These are phyloP conservation scores for Clarias pachynema DNA, from an alignment of 2,797 vertebrate genomes.

Conservation along the genomic window DNA sequence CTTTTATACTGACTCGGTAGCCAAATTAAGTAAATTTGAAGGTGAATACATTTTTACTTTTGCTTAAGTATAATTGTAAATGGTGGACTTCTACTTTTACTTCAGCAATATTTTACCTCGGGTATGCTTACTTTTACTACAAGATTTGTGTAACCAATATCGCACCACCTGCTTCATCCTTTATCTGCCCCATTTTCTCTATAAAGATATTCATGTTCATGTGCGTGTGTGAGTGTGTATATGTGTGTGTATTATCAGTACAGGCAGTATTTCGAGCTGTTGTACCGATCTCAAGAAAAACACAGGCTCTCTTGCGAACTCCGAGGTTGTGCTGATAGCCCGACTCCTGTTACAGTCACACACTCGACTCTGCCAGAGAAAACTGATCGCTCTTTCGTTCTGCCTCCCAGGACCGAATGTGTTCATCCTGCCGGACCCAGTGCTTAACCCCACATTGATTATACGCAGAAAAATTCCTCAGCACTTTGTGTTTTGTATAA, in stretches of 20 bases:
- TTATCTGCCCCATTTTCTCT: not conserved
- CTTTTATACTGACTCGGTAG: too few species aligned
- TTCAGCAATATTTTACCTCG: too few species aligned
- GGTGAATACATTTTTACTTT: too few species aligned
- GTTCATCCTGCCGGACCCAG: not conserved
- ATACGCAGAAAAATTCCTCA: not conserved
- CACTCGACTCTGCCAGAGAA: not conserved
- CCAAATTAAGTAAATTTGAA: too few species aligned
- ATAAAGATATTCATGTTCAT: not conserved
- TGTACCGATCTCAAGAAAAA: not conserved
- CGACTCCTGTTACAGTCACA: not conserved
- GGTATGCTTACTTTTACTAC: too few species aligned
- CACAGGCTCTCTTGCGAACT: not conserved
- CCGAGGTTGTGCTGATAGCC: not conserved
- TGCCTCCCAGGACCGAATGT: not conserved
- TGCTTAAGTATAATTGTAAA: too few species aligned
- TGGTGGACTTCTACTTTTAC: too few species aligned
- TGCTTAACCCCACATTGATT: not conserved
- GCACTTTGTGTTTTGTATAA: not conserved
- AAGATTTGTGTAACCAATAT: not conserved
- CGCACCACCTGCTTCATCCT: not conserved
- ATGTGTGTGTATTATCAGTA: not conserved
- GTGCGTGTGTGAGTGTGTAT: not conserved
- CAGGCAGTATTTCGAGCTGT: not conserved
- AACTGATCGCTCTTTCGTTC: not conserved